Percentiles rank a stretch among this genome's conserved stretches.
phyloP scores from a whole-genome alignment of 2,797 vertebrate species.

The Spheniscus humboldti region DNA sequence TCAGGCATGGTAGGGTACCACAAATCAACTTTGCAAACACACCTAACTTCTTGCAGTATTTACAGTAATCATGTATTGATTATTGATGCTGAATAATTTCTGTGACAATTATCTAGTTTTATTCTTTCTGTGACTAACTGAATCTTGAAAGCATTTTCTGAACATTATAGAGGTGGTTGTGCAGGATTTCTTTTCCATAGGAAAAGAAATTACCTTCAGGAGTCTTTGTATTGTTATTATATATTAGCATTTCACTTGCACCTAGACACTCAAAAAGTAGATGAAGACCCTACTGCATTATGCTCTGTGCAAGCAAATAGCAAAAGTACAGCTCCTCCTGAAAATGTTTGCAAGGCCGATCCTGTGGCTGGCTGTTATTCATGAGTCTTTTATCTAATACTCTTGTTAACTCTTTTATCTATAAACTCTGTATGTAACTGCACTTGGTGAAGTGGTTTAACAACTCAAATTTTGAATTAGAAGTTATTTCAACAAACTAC shows the following conservation, averaged over 20 bases:
- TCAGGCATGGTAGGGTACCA: background rate
- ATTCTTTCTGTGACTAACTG: background rate
- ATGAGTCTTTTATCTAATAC: background rate
- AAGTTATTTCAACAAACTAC: background rate
- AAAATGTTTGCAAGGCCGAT: background rate
- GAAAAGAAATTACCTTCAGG: background rate
- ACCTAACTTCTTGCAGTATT: background rate
- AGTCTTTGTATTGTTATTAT: background rate
- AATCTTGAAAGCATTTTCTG: background rate
- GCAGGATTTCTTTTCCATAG: background rate
- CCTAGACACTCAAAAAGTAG: background rate
- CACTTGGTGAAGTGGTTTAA: background rate
- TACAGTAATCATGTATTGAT: background rate
- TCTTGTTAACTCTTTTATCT: background rate
- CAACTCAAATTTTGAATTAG: background rate
- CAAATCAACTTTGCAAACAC: background rate
- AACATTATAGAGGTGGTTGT: background rate
- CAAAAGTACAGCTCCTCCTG: background rate
- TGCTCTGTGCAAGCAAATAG: background rate
- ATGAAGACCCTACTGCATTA: background rate
- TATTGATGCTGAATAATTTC: background rate
- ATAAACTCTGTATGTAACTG: background rate
- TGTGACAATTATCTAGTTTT: background rate
- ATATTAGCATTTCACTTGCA: background rate
- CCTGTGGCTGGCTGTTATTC: background rate